Evolutionary conservation across 1,140 invertebrate genomes (phyloP).

Genomic region (Drosophila nannoptera): DNA sequence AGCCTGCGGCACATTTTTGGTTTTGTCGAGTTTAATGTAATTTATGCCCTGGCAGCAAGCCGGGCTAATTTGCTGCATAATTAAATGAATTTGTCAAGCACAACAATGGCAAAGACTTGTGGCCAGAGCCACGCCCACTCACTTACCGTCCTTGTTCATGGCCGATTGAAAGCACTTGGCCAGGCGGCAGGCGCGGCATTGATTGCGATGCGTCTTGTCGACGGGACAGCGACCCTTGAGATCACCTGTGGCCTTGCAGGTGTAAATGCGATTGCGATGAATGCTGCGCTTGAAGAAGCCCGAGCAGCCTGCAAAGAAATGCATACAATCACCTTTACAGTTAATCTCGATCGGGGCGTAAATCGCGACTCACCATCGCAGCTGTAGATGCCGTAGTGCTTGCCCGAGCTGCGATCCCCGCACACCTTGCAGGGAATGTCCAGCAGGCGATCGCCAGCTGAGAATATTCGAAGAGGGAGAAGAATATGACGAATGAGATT

Average conservation of each 20-base stretch:
- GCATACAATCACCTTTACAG: neutral
- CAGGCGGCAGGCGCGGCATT: conserved; percentile 96
- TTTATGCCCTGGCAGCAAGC: conserved; percentile 59
- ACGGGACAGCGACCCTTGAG: conserved; percentile 96
- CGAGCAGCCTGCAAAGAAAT: conserved; percentile 87
- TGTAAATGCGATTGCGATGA: conserved; percentile 96
- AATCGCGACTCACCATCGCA: conserved; percentile 90
- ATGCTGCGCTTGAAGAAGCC: conserved; percentile 99
- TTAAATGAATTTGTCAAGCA: conserved; percentile 66
- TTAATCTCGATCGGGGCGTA: too few relatives aligned
- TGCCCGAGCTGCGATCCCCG: conserved; percentile 96
- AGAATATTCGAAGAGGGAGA: neutral
- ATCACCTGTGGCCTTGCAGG: conserved; percentile 96
- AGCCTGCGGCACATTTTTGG: conserved; percentile 64
- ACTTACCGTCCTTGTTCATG: conserved; percentile 99
- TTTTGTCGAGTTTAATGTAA: conserved; percentile 63
- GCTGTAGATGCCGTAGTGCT: conserved; percentile 98
- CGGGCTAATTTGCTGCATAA: conserved; percentile 73
- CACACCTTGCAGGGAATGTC: conserved; percentile 98
- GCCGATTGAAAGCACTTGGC: conserved; percentile 98
- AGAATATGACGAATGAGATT: neutral
- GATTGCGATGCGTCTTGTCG: conserved; percentile 98
- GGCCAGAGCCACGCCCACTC: neutral
- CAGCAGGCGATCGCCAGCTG: conserved; percentile 91
- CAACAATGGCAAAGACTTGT: conserved; percentile 71